Conservation (phyloP, 2,888 invertebrate species). For the Amphipoea lucens region DNA sequence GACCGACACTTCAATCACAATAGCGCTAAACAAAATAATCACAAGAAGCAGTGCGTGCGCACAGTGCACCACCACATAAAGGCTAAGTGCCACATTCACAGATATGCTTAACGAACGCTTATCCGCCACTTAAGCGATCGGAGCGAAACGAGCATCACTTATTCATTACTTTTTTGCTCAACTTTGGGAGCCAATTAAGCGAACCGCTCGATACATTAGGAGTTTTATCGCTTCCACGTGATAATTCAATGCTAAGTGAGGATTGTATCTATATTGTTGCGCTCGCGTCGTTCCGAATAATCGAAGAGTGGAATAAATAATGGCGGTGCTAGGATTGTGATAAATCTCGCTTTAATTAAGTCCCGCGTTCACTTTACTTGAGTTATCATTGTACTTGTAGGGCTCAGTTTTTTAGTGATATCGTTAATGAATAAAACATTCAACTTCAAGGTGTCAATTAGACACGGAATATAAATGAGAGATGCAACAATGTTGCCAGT, state of each 20-base stretch:
- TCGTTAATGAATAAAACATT: conserved; percentile 47
- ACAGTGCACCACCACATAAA: conserved; percentile 12
- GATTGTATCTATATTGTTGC: conserved; percentile 50
- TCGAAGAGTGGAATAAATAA: conserved; percentile 35
- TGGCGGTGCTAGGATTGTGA: conserved; percentile 32
- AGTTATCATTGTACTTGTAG: conserved; percentile 45
- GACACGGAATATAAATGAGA: conserved; percentile 18
- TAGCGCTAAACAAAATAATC: conserved; percentile 30
- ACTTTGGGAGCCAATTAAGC: conserved; percentile 63
- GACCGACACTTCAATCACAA: conserved; percentile 25
- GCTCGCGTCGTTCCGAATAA: conserved; percentile 29
- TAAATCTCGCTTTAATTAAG: conserved; percentile 54
- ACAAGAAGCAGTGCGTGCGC: conserved; percentile 12
- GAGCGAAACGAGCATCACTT: conserved; percentile 54
- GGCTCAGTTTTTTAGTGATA: conserved; percentile 32
- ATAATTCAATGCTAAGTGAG: conserved; percentile 57
- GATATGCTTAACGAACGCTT: conserved; percentile 59
- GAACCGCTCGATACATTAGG: conserved; percentile 57
- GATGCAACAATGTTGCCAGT: not conserved
- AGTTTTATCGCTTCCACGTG: conserved; percentile 55
- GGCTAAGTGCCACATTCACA: conserved; percentile 46
- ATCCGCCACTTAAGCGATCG: conserved; percentile 43
- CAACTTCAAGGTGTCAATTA: conserved; percentile 26
- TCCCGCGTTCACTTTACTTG: conserved; percentile 30
- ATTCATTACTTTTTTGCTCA: conserved; percentile 61